These are phyloP conservation scores for Calliphora vicina DNA, from an alignment of 1,140 invertebrate species.

Conservation along the genomic window DNA sequence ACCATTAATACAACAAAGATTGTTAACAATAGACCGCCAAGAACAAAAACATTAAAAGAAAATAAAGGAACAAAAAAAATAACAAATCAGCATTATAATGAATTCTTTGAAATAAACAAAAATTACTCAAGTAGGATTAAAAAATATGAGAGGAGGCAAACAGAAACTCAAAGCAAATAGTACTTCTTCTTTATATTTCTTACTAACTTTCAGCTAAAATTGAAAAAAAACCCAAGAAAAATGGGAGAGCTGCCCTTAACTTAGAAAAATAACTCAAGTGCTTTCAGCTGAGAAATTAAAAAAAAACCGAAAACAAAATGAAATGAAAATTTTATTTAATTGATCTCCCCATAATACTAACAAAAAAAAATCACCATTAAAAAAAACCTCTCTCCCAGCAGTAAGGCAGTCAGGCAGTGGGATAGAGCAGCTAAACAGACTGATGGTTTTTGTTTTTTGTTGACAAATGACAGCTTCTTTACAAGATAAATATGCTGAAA, in stretches of 20 bases:
- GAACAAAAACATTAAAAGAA: neutral
- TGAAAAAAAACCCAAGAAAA: too few relatives aligned
- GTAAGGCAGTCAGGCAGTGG: neutral
- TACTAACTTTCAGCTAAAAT: too few relatives aligned
- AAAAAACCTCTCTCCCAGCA: neutral
- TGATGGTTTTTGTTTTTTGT: neutral
- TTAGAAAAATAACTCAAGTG: neutral
- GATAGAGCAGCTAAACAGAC: neutral
- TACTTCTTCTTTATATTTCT: too few relatives aligned
- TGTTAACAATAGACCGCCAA: neutral
- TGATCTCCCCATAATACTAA: neutral
- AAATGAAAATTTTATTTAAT: neutral
- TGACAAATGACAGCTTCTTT: neutral
- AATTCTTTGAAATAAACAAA: neutral
- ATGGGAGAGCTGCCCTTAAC: neutral
- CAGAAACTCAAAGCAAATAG: too few relatives aligned
- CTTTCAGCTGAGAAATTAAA: slow-evolving; percentile 11
- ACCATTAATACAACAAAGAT: neutral
- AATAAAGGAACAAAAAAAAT: neutral
- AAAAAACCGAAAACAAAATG: neutral
- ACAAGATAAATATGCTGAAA: neutral
- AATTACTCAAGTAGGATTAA: neutral
- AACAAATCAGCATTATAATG: slow-evolving; percentile 10
- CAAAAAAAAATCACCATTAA: neutral
- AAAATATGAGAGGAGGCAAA: neutral